Base-by-base conservation (phyloP, 2,113 vertebrate species). In the Manacus vitellinus region DNA sequence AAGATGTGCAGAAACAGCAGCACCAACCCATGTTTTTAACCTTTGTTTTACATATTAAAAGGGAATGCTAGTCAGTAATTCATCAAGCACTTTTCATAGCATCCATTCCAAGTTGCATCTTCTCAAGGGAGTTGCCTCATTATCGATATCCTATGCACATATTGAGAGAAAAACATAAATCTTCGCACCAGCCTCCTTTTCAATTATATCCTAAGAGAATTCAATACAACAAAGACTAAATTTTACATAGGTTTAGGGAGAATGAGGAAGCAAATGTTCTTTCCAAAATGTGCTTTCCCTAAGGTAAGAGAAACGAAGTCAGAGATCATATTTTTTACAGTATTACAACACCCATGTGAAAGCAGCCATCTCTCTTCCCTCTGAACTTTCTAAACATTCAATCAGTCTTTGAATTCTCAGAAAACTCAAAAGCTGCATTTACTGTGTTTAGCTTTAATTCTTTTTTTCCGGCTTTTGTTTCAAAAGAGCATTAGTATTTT, bases 371-470 rank as follows among this genome's bases (percentile, higher is more conserved):
- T 87, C 75, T 95, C 90, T 91, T 83, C 75, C 56, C 61, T 96
- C 82, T 86, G 79, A 96, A 81, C 81, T 92, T 83, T 94, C 77
- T 81, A 75, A 52, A 31, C 37, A 92, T 20, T 81, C 78, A 82
- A 30, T 41, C 20, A 19, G 44, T 52, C 44, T 77, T 89, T 37
- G 59, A 91, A 93, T 86, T 95, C 39, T 76, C 68, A 83, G 76
- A 89, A 97, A 96, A 89, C 47, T 76, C 67, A 83, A 96, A 94
- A 97, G 85, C 63, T 91, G 72, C 58, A 80, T 92, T 92, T 94
- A 94, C 39, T 91, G 4, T 56, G 37, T 91, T 88, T 72, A 92
- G 71, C 59, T 94, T 96, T 62, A 74, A 55, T 76, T 78, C n/a
- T 87, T 84, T 95, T 73, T 88, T 47, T 8, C 33, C 39, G 56